Conservation (phyloP, 92 coral and sea anemone genomes). For the Porites rus region DNA sequence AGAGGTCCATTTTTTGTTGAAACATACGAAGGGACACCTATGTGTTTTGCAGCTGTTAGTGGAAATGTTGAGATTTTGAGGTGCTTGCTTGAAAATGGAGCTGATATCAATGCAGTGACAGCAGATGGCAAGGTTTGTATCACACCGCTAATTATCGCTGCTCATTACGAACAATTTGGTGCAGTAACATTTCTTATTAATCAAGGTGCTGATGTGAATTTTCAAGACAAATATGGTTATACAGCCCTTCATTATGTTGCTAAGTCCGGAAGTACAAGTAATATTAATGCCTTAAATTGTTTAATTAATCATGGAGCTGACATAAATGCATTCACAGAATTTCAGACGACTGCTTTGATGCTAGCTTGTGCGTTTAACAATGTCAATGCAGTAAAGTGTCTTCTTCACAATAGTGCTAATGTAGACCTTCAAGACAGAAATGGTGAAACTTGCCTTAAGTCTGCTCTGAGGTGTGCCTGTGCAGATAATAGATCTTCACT, state of each 20-base stretch:
- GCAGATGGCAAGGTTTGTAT: not conserved
- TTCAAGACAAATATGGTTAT: not conserved
- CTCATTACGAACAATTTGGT: not conserved
- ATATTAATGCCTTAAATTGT: not conserved
- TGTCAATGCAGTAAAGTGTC: too few species aligned
- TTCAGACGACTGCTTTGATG: not conserved
- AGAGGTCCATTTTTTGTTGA: not conserved
- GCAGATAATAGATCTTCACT: too few species aligned
- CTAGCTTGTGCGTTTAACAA: not conserved
- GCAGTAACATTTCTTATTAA: not conserved
- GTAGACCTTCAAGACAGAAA: not conserved
- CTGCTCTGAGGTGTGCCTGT: not conserved
- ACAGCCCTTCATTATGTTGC: not conserved
- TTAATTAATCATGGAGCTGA: not conserved
- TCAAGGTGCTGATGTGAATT: not conserved
- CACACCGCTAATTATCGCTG: not conserved
- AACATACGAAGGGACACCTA: not conserved
- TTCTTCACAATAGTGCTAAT: not conserved
- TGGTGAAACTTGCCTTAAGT: not conserved
- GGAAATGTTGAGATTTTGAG: not conserved
- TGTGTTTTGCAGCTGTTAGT: not conserved
- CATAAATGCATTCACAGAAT: not conserved
- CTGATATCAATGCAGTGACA: not conserved
- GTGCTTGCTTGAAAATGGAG: not conserved
- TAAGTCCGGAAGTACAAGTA: too few species aligned